Base-by-base conservation (phyloP, 1,140 invertebrate genomes). In the Drosophila prosaltans region DNA sequence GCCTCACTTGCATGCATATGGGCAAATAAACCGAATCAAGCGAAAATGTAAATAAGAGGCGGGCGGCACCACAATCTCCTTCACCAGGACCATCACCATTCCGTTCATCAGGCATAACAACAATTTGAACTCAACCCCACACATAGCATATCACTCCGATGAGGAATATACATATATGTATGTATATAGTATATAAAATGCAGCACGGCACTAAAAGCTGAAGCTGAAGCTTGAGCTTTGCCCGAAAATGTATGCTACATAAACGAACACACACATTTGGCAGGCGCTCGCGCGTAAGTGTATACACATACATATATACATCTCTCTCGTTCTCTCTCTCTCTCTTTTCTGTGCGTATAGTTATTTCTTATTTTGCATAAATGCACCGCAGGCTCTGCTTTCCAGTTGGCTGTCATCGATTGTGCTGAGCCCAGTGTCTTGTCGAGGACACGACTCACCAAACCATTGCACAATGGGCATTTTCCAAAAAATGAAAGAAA, bases 311-410 rank as follows among this genome's bases (percentile, higher is more conserved):
- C 21, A 21, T 24, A 41, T 4, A 24, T 24, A 24, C 26, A 28
- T 11, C 45, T 10, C 24, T 48, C 21, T 21, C 16, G 16, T 16
- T 16, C 45, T 9, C 21, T 9, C 8, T 26, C 8, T 3, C 9
- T 0, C 21, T 3, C 3, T 51, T 9, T 3, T 4, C 43, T 9
- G 77, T 72, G 40, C 51, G 69, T 83, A 59, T 70, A 78, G 83
- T 88, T 88, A 88, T 89, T 88, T 88, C 83, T 88, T 88, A 88
- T 88, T 88, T 88, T 88, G 84, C 84, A 88, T 89, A 88, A 88
- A 88, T 88, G 84, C 83, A 88, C 84, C 83, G 69, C 83, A 88
- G 83, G 79, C 83, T 82, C 74, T 74, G 80, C 80, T 88, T 88
- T 86, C 70, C 83, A 74, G 76, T 77, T 83, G 83, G 84, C 84